Conservation (phyloP, 2,113 vertebrate species). For the Ceyx cyanopectus region DNA sequence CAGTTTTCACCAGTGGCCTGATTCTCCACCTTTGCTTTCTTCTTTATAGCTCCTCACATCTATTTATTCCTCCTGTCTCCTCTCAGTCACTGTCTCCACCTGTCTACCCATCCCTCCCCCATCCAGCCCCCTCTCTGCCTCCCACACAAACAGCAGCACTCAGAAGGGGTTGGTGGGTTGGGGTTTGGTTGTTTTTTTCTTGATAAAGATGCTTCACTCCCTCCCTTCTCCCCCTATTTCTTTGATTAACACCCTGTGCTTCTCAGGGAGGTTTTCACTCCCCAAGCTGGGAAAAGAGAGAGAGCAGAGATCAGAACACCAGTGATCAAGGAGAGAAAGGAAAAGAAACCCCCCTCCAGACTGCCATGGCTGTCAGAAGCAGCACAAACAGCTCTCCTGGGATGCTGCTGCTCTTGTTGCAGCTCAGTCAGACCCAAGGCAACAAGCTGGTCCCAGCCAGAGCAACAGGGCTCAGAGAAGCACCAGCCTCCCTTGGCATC, state of each 20-base stretch:
- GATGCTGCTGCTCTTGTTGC: neutral
- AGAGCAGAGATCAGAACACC: neutral
- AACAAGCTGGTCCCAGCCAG: neutral
- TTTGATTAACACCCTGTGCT: neutral
- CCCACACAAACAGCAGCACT: neutral
- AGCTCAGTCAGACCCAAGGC: neutral
- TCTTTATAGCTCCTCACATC: neutral
- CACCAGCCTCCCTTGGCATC: neutral
- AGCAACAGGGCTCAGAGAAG: neutral
- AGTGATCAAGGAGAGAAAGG: neutral
- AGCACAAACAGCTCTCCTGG: neutral
- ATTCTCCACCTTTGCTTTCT: constrained; percentile 5
- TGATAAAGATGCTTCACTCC: neutral
- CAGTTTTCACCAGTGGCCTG: neutral
- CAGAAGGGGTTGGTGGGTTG: neutral
- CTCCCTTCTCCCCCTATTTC: neutral
- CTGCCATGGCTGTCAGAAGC: neutral
- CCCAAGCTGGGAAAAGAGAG: neutral
- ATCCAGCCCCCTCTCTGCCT: neutral
- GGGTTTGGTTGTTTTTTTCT: neutral
- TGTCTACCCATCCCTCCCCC: neutral
- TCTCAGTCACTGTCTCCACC: neutral
- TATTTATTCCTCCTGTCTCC: constrained; percentile 5
- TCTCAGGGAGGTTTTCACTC: neutral
- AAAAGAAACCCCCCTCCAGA: neutral